phyloP scores from a whole-genome alignment of 1,140 invertebrate species.

The Drosophila lacertosa region DNA sequence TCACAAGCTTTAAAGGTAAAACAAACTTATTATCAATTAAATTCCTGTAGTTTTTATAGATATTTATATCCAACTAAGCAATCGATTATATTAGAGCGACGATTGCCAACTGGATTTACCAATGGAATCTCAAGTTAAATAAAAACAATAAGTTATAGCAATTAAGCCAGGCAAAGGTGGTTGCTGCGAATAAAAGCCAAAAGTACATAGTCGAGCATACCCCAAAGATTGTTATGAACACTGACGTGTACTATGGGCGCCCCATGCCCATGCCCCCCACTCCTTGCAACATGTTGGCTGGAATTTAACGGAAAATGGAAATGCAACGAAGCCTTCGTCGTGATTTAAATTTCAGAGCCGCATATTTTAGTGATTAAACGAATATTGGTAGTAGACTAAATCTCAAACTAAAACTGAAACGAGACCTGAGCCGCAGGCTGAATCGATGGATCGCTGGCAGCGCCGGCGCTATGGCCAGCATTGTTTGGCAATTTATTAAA shows the following conservation, averaged over 20 bases:
- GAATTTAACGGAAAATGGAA: neutral
- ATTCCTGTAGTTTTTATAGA: no score
- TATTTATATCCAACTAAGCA: no score
- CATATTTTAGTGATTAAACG: conserved; percentile 59
- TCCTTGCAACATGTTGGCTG: neutral
- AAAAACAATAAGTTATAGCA: no score
- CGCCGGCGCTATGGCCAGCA: conserved; percentile 68
- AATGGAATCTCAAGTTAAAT: no score
- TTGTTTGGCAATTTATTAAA: conserved; percentile 69
- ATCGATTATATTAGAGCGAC: no score
- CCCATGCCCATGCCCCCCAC: no score
- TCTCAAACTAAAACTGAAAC: neutral
- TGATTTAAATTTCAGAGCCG: conserved; percentile 33
- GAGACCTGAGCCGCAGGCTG: neutral
- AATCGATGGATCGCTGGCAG: conserved; percentile 35
- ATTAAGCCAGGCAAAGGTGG: no score
- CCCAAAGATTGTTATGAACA: no score
- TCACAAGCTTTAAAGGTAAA: no score
- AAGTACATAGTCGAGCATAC: neutral
- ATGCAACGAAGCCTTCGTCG: conserved; percentile 5
- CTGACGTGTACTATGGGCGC: no score
- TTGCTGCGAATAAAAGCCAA: neutral
- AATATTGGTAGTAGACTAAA: conserved; percentile 42
- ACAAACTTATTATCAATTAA: no score
- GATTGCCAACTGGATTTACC: no score